Evolutionary conservation across 2,113 vertebrate genomes (phyloP).

Genomic region (Antennarius striatus): DNA sequence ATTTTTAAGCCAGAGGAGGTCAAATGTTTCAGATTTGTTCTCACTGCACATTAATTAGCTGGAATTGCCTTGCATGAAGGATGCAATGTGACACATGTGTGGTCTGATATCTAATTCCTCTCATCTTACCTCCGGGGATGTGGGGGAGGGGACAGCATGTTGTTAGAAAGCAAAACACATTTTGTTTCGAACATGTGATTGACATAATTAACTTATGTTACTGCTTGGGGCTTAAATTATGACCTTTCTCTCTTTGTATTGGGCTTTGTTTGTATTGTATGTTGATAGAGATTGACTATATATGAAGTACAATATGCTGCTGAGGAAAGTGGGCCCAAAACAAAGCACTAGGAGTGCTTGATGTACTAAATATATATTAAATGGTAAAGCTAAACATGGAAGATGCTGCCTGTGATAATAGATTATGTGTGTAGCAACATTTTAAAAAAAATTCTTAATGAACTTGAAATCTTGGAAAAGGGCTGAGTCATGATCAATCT

Average conservation of each 20-base stretch:
- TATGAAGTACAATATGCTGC: too few relatives aligned
- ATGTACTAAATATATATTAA: too few relatives aligned
- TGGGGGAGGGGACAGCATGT: slow-evolving; percentile 15
- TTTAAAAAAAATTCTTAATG: too few relatives aligned
- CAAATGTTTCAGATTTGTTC: slow-evolving; percentile 74
- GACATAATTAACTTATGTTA: slow-evolving; percentile 43
- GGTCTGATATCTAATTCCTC: slow-evolving; percentile 61
- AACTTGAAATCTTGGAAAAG: too few relatives aligned
- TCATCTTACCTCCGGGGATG: slow-evolving; percentile 42
- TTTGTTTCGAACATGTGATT: slow-evolving; percentile 41
- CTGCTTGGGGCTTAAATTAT: slow-evolving; percentile 14
- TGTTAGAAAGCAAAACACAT: slow-evolving; percentile 64
- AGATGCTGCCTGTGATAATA: too few relatives aligned
- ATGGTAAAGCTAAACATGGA: too few relatives aligned
- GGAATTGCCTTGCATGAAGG: slow-evolving; percentile 55
- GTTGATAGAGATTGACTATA: too few relatives aligned
- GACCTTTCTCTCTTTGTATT: neutral
- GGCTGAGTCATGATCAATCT: too few relatives aligned
- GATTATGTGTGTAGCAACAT: too few relatives aligned
- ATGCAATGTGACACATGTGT: slow-evolving; percentile 71
- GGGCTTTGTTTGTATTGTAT: slow-evolving; percentile 8
- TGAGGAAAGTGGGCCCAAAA: too few relatives aligned
- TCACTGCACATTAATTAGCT: slow-evolving; percentile 71
- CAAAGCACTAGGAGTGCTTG: too few relatives aligned
- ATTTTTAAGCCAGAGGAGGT: slow-evolving; percentile 79